phyloP scores from a whole-genome alignment of 2,888 invertebrate genomes.

The Steinernema carpocapsae region DNA sequence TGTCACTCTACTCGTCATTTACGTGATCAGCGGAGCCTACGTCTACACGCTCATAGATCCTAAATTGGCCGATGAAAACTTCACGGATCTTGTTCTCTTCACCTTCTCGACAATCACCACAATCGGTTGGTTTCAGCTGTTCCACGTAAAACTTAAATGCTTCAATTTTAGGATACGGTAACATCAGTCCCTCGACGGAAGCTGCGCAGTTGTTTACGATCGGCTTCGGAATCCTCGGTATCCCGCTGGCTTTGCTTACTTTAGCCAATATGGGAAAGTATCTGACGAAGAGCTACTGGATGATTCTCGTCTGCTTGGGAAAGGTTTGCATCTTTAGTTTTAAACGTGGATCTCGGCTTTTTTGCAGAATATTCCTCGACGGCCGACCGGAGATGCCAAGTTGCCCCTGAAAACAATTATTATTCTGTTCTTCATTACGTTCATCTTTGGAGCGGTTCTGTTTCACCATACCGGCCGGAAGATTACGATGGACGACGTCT shows the following conservation, averaged over 20 bases:
- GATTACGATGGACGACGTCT: conserved; percentile 47
- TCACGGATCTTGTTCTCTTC: conserved; percentile 41
- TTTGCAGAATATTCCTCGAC: conserved; percentile 17
- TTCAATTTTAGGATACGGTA: conserved; percentile 51
- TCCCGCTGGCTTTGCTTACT: conserved; percentile 46
- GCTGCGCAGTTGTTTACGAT: conserved; percentile 49
- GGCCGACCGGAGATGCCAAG: conserved; percentile 42
- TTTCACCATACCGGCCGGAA: conserved; percentile 47
- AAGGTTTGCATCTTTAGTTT: conserved; percentile 39
- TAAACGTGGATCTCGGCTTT: neutral
- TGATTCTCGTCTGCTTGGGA: conserved; percentile 47
- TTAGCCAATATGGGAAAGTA: conserved; percentile 47
- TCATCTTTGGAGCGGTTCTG: conserved; percentile 42
- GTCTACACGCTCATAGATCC: conserved; percentile 38
- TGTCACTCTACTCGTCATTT: conserved; percentile 32
- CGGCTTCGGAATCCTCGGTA: conserved; percentile 46
- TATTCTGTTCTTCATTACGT: conserved; percentile 45
- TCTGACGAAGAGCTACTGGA: conserved; percentile 43
- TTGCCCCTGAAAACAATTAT: conserved; percentile 47
- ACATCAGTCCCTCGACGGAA: conserved; percentile 51
- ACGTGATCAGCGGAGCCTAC: conserved; percentile 39
- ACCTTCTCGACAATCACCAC: conserved; percentile 41
- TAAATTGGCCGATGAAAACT: conserved; percentile 33
- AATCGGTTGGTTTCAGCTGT: conserved; percentile 25
- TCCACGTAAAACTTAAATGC: neutral